Percentiles rank a stretch among this genome's conserved stretches.
These are phyloP conservation scores for Xiphias gladius DNA, from an alignment of 2,113 vertebrate species.

Conservation along the genomic window DNA sequence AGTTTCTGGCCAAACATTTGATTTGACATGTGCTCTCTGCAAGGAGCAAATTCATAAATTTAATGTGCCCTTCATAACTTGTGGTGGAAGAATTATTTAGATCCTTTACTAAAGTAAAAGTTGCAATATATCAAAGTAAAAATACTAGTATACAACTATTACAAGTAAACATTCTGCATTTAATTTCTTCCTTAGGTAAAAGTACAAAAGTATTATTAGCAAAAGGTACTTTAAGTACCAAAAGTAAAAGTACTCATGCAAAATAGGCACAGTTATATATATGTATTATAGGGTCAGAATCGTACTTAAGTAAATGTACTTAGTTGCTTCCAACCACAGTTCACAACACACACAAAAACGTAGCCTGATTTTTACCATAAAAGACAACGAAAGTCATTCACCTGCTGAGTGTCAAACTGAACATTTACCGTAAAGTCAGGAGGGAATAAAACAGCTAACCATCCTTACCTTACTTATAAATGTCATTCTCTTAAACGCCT, in stretches of 20 bases:
- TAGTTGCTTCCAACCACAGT: neutral
- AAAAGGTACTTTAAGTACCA: neutral
- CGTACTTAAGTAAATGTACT: neutral
- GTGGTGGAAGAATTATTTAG: neutral
- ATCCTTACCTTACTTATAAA: conserved; percentile 54
- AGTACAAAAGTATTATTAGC: neutral
- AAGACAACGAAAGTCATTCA: conserved; percentile 7
- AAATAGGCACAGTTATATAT: neutral
- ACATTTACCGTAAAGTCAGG: conserved; percentile 81
- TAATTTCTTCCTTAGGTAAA: neutral
- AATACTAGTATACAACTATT: neutral
- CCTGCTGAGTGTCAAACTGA: conserved; percentile 12
- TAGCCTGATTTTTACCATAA: neutral
- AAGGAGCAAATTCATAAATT: neutral
- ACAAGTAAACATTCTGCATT: neutral
- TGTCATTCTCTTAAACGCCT: conserved; percentile 56
- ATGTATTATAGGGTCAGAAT: neutral
- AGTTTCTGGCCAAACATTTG: conserved; percentile 17
- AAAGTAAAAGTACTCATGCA: neutral
- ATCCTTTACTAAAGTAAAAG: neutral
- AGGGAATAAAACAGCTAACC: conserved; percentile 25
- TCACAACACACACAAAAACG: neutral
- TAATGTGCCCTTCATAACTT: neutral
- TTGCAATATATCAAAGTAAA: neutral
- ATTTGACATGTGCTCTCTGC: neutral